These are phyloP conservation scores for Morone saxatilis DNA, from an alignment of 2,113 vertebrate genomes.

Conservation along the genomic window DNA sequence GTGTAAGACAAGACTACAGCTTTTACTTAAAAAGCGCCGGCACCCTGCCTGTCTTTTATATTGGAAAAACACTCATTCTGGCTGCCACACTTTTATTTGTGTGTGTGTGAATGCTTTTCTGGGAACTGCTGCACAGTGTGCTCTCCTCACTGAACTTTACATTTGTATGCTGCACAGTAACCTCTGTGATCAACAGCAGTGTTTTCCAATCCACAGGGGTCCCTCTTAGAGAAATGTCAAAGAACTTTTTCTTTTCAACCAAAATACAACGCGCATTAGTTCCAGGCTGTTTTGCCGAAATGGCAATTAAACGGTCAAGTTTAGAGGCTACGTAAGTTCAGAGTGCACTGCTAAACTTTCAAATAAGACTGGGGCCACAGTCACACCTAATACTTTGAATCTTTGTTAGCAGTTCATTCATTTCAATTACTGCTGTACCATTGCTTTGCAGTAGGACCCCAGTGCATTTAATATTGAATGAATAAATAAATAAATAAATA, in stretches of 20 bases:
- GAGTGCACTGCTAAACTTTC: conserved; percentile 24
- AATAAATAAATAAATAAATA: not conserved
- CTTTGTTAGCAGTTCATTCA: not conserved
- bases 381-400: not conserved
- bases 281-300: conserved; percentile 51
- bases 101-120: conserved; percentile 31
- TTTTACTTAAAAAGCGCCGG: conserved; percentile 7
- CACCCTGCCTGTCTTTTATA: conserved; percentile 34
- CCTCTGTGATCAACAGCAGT: conserved; percentile 60
- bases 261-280: conserved; percentile 48
- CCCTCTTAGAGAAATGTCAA: conserved; percentile 72
- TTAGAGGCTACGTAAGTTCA: conserved; percentile 5
- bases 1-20: conserved; percentile 9
- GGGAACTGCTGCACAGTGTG: conserved; percentile 49
- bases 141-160: conserved; percentile 61
- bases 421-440: not conserved
- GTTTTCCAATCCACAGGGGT: conserved; percentile 60
- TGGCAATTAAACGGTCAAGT: conserved; percentile 39
- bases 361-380: not conserved
- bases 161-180: conserved; percentile 67
- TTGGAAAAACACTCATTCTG: conserved; percentile 39
- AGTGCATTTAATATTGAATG: not conserved
- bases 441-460: not conserved
- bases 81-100: conserved; percentile 31
- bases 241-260: conserved; percentile 54